Evolutionary conservation across 2,113 vertebrate species (phyloP).

Genomic region (Mionectes macconnelli): DNA sequence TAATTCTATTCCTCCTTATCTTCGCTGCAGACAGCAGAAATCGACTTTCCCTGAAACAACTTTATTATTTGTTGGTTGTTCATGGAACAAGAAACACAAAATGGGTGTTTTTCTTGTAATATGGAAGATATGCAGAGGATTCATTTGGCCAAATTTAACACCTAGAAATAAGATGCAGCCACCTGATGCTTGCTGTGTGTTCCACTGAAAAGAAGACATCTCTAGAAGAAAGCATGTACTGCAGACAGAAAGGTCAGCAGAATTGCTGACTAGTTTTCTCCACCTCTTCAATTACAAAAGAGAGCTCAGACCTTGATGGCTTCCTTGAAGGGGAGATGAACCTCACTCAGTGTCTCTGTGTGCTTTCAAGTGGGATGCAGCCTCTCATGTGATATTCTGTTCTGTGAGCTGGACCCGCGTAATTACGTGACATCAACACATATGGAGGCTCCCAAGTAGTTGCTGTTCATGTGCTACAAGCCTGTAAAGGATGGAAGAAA

Average conservation of each 20-base stretch:
- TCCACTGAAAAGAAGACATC: background rate
- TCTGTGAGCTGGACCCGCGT: background rate
- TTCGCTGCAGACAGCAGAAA: background rate
- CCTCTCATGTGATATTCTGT: background rate
- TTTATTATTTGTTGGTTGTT: background rate
- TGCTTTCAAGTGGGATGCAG: background rate
- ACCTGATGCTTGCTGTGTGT: background rate
- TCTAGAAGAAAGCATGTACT: background rate
- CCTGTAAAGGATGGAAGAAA: background rate
- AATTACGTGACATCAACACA: background rate
- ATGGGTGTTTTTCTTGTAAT: background rate
- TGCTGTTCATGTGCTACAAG: background rate
- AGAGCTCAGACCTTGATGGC: background rate
- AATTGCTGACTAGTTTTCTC: background rate
- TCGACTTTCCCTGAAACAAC: background rate
- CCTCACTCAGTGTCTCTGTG: background rate
- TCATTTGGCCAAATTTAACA: background rate
- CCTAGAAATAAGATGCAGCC: background rate
- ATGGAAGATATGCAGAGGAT: background rate
- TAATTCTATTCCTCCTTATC: background rate
- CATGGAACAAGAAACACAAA: background rate
- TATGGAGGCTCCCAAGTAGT: background rate
- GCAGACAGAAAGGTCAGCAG: background rate
- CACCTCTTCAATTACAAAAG: background rate
- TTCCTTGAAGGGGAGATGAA: background rate